These are phyloP conservation scores for Diaperis boleti DNA, from an alignment of 2,888 invertebrate genomes.

Conservation along the genomic window DNA sequence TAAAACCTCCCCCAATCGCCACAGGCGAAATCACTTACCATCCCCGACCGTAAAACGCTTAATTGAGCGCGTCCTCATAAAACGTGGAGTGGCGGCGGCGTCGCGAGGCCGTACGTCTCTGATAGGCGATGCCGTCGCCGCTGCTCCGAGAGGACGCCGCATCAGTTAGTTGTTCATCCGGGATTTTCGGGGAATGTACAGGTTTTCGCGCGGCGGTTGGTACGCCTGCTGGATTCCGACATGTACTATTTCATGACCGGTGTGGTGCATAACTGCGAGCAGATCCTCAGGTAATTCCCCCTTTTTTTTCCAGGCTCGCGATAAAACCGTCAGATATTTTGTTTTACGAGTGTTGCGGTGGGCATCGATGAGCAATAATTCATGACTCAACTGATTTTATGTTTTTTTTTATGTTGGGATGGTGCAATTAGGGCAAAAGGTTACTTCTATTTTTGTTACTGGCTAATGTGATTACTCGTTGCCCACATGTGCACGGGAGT, in stretches of 20 bases:
- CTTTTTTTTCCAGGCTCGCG: background rate
- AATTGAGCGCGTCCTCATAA: conserved; percentile 26
- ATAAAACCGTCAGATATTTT: background rate
- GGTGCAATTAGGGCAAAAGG: too few species aligned
- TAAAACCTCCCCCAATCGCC: too few species aligned
- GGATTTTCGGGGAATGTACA: conserved; percentile 45
- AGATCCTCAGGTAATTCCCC: conserved; percentile 56
- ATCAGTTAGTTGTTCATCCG: conserved; percentile 43
- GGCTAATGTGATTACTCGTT: too few species aligned
- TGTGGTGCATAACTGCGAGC: conserved; percentile 60
- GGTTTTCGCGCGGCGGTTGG: conserved; percentile 32
- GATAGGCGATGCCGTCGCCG: conserved; percentile 34
- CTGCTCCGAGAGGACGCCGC: conserved; percentile 35
- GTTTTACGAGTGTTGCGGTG: conserved; percentile 1
- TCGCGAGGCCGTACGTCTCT: conserved; percentile 41
- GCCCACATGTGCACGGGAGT: too few species aligned
- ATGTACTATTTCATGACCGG: conserved; percentile 62
- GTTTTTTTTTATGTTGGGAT: too few species aligned
- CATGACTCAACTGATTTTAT: too few species aligned
- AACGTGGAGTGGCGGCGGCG: conserved; percentile 13
- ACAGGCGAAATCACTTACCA: too few species aligned
- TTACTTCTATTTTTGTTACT: too few species aligned
- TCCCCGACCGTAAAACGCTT: conserved; percentile 26
- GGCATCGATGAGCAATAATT: background rate
- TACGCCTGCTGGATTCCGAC: conserved; percentile 30